Conservation (phyloP, 2,797 vertebrate genomes). For the Enteromius mattozi region DNA sequence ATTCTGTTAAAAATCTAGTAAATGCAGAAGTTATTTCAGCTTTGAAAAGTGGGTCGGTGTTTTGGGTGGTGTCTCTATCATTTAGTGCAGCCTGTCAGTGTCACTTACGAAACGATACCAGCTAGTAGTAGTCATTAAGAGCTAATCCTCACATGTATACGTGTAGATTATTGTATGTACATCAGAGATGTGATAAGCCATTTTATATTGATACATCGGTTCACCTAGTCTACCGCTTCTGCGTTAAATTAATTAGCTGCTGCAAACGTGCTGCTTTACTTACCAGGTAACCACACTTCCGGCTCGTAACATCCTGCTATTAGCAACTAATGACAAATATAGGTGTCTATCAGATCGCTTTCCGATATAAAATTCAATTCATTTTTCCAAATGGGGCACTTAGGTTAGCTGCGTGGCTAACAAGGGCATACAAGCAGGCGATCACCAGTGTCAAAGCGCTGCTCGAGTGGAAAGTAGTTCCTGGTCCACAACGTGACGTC, state of each 20-base stretch:
- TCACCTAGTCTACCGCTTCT: constrained; percentile 25
- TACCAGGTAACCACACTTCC: constrained; percentile 77
- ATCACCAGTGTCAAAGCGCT: constrained; percentile 38
- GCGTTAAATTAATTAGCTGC: not conserved
- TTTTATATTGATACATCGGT: not conserved
- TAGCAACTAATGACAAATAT: constrained; percentile 51
- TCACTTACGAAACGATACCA: not conserved
- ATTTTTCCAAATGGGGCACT: constrained; percentile 71
- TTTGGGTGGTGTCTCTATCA: constrained; percentile 10
- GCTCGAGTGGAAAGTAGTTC: constrained; percentile 34
- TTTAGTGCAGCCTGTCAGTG: constrained; percentile 21
- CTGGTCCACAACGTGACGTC: constrained; percentile 26
- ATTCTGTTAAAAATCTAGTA: too few species aligned
- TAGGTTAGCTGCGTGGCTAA: constrained; percentile 67
- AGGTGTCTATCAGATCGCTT: constrained; percentile 55
- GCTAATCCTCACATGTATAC: not conserved
- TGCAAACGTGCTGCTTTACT: constrained; percentile 61
- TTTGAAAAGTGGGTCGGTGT: not conserved
- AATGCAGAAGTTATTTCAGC: not conserved
- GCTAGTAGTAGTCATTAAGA: not conserved
- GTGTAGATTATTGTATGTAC: not conserved
- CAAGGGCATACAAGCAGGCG: constrained; percentile 77
- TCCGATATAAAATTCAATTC: constrained; percentile 66
- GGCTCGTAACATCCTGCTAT: constrained; percentile 77
- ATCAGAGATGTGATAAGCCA: not conserved